A percentile compares a stretch with the other conserved stretches of the same genome.
These are phyloP conservation scores for Diuraphis noxia DNA, from an alignment of 1,140 invertebrate species.

Conservation along the genomic window DNA sequence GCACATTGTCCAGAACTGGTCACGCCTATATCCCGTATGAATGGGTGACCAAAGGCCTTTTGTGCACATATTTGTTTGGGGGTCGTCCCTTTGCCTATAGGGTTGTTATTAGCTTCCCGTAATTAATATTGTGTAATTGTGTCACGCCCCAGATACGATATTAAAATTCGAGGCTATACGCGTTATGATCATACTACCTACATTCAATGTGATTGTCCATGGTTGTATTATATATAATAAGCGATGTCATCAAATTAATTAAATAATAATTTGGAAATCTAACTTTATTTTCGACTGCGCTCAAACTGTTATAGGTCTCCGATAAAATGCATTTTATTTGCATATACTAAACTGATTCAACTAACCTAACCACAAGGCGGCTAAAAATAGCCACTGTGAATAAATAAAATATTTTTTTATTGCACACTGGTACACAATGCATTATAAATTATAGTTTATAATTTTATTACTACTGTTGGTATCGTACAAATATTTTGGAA, in stretches of 20 bases:
- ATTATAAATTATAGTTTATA: too few relatives aligned
- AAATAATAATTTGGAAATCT: background rate
- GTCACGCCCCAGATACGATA: constrained; percentile 36
- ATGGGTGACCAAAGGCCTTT: constrained; percentile 45
- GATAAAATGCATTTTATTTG: background rate
- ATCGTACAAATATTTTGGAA: too few relatives aligned
- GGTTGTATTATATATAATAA: background rate
- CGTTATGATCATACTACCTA: background rate
- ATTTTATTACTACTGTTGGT: too few relatives aligned
- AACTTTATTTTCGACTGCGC: background rate
- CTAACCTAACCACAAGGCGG: too few relatives aligned
- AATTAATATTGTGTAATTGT: constrained; percentile 33
- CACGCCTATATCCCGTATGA: constrained; percentile 21
- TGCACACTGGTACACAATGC: too few relatives aligned
- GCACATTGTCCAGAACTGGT: constrained; percentile 35
- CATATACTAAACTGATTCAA: background rate
- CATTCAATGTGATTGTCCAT: background rate
- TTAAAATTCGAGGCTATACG: background rate
- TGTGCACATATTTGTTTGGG: constrained; percentile 41
- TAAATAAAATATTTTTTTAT: background rate
- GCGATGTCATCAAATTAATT: background rate
- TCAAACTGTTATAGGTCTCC: background rate
- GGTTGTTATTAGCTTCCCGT: constrained; percentile 36
- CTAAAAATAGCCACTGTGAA: background rate
- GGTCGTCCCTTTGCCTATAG: constrained; percentile 11